Base-by-base conservation (phyloP, 2,888 invertebrate species). In the Poecilus cupreus region DNA sequence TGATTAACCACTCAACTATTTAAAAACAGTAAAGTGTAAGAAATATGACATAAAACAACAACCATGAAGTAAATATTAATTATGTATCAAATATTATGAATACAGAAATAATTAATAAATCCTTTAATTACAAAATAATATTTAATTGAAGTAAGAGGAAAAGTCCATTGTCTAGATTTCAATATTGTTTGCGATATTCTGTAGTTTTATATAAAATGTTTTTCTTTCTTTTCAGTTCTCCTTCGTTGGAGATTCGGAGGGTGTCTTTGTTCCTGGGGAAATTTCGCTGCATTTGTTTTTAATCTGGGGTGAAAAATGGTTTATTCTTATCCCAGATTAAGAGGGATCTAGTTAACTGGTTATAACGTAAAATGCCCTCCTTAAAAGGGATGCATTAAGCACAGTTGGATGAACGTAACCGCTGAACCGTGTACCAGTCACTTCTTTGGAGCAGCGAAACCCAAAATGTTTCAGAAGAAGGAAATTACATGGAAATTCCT, bases 311-410 rank as follows among this genome's bases (percentile, higher is more conserved):
- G 80, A 80, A 80, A 80, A 80, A 80, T 80, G 80, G 80, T 72
- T 80, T 80, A 80, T 80, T 80, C 80, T 80, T 80, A 80, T 80
- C 80, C 80, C 80, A 80, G 80, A 80, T 80, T 80, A 80, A 80
- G 80, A 80, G 80, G 80, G 80, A 80, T 80, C 80, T 57, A 80
- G 80, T 80, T 80, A 80, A 80, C 80, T 80, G 80, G 80, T 80
- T 80, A 80, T 80, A 80, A 80, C 72, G 80, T 80, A 80, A 80
- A 80, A 80, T 80, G 72, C 72, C 72, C 80, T 80, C 80, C 80
- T 80, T 80, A 80, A 80, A 80, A 80, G 72, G 80, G 72, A 80
- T 72, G 54, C 80, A 80, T 80, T 80, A 80, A 57, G 54, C 26
- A 80, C 80, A 80, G 72, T 32, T 20, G 64, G 70, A 49, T 80